Base-by-base conservation (phyloP, 2,888 invertebrate species). In the Agapetus fuscipes region DNA sequence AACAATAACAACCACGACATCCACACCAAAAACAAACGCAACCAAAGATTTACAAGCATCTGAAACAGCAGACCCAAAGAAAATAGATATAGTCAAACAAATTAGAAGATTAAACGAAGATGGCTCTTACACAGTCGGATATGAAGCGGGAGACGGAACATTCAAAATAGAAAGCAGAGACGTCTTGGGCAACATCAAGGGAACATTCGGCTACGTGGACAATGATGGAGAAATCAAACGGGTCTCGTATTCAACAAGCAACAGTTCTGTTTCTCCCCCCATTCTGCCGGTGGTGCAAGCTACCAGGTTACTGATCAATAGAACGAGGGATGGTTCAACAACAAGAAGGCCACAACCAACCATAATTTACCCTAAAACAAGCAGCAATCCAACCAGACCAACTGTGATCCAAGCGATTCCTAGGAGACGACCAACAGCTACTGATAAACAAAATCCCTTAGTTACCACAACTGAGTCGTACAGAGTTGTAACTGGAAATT, bases 81-180 rank as follows among this genome's bases (percentile, higher is more conserved):
- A 82, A 60, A 74, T 83, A 12, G 83, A 84, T 56, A 86, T 86
- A 52, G 76, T 87, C 16, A 85, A 86, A 56, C 83, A 85, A 60
- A 83, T 88, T 50, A 77, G 84, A 48, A 74, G 82, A 55, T 69
- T 86, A 2, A 87, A 87, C 56, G 80, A 83, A 35, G 87, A 87
- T 56, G 87, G 87, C 17, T 84, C 85, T 0, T 87, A 87, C 54
- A 85, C 86, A 1, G 83, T 83, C 46, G 87, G 87, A 1, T 87
- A 84, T 54, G 87, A 87, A 63, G 84, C 85, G 2, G 85, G 83
- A 33, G 87, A 87, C 58, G 87, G 87, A 3, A 83, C 84, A 0
- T 87, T 86, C 59, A 86, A 87, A 66, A 84, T 86, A 41, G 86
- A 86, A 62, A 86, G 82, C 53, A 68, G 85, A 46, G 84, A 84